phyloP scores from a whole-genome alignment of 2,113 vertebrate species.

The Hippoglossus stenolepis region DNA sequence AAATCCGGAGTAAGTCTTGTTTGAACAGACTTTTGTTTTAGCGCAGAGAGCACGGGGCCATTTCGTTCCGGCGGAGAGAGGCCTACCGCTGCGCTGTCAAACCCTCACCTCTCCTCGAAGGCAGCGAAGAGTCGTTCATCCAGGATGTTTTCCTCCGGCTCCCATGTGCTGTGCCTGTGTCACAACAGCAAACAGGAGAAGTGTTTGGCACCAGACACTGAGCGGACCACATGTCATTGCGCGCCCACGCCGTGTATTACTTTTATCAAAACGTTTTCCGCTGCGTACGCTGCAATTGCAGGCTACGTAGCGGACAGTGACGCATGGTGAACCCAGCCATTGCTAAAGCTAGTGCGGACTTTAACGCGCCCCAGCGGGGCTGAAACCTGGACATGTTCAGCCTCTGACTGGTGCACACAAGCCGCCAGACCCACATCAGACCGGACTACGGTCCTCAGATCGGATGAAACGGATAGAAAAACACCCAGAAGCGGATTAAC shows the following conservation, averaged over 20 bases:
- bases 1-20: background rate
- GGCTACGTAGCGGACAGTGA: constrained; percentile 63
- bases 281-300: constrained; percentile 37
- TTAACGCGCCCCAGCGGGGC: constrained; percentile 1
- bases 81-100: constrained; percentile 67
- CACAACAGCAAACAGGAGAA: constrained; percentile 42
- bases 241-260: background rate
- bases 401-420: background rate
- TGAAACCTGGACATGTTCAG: background rate
- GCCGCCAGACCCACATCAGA: background rate
- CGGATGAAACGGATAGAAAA: constrained; percentile 16
- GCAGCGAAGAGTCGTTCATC: constrained; percentile 94
- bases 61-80: constrained; percentile 24
- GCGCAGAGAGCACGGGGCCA: background rate
- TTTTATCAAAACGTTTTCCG: constrained; percentile 39
- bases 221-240: constrained; percentile 3
- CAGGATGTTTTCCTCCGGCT: constrained; percentile 97
- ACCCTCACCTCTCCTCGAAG: constrained; percentile 95
- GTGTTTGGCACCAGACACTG: background rate
- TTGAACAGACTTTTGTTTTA: background rate
- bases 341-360: constrained; percentile 62
- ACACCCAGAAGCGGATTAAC: constrained; percentile 24
- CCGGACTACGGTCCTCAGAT: background rate
- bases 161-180: constrained; percentile 97
- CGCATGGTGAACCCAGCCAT: constrained; percentile 67